These are phyloP conservation scores for Bombycilla garrulus DNA, from an alignment of 2,113 vertebrate genomes.

Conservation along the genomic window DNA sequence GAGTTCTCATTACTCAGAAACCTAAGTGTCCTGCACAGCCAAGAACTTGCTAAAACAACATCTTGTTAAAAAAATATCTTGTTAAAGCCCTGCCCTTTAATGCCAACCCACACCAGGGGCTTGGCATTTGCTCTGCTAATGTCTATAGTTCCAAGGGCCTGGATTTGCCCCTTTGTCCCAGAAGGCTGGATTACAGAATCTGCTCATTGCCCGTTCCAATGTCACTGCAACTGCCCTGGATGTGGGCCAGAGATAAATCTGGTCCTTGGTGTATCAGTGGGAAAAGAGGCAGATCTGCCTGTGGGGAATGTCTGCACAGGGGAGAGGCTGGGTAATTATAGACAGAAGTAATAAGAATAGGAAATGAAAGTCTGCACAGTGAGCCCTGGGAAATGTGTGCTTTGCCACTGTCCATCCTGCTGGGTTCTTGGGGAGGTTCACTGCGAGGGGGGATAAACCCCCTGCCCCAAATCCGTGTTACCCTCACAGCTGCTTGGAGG, in stretches of 20 bases:
- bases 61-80: not conserved
- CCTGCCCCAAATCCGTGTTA: not conserved
- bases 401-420: not conserved
- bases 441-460: not conserved
- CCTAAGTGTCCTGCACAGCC: not conserved
- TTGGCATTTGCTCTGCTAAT: not conserved
- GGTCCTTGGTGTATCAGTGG: not conserved
- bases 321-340: slow-evolving; percentile 16
- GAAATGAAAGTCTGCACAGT: not conserved
- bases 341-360: not conserved
- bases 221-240: not conserved
- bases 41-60: not conserved
- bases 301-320: not conserved
- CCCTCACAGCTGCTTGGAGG: not conserved
- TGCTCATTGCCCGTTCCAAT: not conserved
- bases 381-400: not conserved
- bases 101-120: not conserved
- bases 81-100: not conserved
- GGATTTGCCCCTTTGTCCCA: not conserved
- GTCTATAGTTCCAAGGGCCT: not conserved
- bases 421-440: not conserved
- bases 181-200: not conserved
- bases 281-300: not conserved
- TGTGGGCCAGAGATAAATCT: slow-evolving; percentile 34
- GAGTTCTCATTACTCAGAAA: not conserved